phyloP scores from a whole-genome alignment of 2,797 vertebrate species.

The Iguana delicatissima region DNA sequence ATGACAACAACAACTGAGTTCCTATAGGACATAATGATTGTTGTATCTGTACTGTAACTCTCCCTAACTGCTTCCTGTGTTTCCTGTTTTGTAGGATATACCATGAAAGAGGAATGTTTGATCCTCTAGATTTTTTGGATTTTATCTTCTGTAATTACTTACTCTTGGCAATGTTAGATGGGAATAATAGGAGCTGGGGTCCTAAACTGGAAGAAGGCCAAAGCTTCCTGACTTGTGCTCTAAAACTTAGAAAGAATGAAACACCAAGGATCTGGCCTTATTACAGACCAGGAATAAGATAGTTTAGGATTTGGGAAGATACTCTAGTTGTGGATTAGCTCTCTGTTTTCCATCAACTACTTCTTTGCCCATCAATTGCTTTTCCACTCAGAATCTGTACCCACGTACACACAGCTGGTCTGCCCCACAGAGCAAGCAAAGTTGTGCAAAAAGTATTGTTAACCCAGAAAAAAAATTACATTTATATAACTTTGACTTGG shows the following conservation, averaged over 20 bases:
- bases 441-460: background rate
- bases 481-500: slow-evolving; percentile 30
- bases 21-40: too few relatives aligned
- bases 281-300: background rate
- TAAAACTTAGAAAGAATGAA: background rate
- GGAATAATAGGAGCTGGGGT: too few relatives aligned
- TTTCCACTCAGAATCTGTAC: background rate
- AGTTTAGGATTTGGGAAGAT: background rate
- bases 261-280: background rate
- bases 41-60: too few relatives aligned
- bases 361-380: too few relatives aligned
- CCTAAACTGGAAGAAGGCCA: too few relatives aligned
- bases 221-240: background rate
- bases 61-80: too few relatives aligned
- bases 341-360: too few relatives aligned
- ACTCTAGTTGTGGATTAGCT: background rate
- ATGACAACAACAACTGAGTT: too few relatives aligned
- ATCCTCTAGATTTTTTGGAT: background rate
- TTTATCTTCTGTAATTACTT: background rate
- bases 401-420: background rate
- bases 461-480: accelerated
- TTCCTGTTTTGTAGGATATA: too few relatives aligned
- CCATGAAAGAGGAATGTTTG: too few relatives aligned
- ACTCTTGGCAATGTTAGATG: too few relatives aligned
- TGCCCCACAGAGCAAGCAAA: too few relatives aligned